Evolutionary conservation across 1,140 invertebrate genomes (phyloP).

Genomic region (Heliconius nattereri): DNA sequence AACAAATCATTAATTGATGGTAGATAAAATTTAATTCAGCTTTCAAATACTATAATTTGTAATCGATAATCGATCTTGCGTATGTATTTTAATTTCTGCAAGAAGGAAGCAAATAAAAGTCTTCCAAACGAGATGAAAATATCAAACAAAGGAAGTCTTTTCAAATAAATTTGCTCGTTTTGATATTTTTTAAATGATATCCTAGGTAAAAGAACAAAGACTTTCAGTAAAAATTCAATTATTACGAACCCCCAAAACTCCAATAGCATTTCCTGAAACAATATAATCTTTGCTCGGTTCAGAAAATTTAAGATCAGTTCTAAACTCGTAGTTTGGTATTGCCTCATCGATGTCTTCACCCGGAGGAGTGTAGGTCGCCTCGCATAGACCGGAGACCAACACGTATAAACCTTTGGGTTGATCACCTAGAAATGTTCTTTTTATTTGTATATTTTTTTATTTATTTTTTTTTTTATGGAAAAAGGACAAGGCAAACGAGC

Average conservation of each 20-base stretch:
- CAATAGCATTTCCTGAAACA: slow-evolving; percentile 72
- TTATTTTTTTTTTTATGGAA: too few relatives aligned
- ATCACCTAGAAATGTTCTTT: slow-evolving; percentile 50
- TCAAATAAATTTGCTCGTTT: too few relatives aligned
- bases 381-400: slow-evolving; percentile 67
- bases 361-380: slow-evolving; percentile 65
- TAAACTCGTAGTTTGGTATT: slow-evolving; percentile 73
- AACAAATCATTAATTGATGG: too few relatives aligned
- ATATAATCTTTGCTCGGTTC: slow-evolving; percentile 71
- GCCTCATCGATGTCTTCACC: slow-evolving; percentile 63
- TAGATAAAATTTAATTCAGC: too few relatives aligned
- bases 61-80: background rate
- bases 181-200: too few relatives aligned
- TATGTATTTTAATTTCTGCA: background rate
- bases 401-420: slow-evolving; percentile 72
- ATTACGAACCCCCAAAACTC: slow-evolving; percentile 62
- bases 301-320: slow-evolving; percentile 67
- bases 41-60: too few relatives aligned
- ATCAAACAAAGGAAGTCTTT: too few relatives aligned
- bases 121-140: too few relatives aligned
- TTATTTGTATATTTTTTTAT: too few relatives aligned
- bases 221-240: background rate
- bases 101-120: too few relatives aligned
- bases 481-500: too few relatives aligned
- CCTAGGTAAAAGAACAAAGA: background rate